Conservation (phyloP, 2,888 invertebrate species). For the Fissipunctia ypsillon region DNA sequence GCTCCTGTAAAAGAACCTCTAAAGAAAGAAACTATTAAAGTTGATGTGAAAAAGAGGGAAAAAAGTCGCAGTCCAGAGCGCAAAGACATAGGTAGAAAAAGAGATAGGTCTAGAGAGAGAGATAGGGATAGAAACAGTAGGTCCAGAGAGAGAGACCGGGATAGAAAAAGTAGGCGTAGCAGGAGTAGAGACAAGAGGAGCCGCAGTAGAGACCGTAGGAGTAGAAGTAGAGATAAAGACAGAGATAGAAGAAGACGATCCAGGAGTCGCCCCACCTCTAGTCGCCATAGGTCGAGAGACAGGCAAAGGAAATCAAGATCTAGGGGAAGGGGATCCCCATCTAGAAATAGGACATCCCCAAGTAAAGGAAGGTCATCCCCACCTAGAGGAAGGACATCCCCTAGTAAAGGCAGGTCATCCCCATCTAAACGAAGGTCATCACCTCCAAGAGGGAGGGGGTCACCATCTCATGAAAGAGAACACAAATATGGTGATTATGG, state of each 20-base stretch:
- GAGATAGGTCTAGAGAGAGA: slow-evolving; percentile 71
- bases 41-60: slow-evolving; percentile 73
- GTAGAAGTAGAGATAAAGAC: slow-evolving; percentile 75
- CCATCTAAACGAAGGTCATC: slow-evolving; percentile 68
- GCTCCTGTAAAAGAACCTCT: slow-evolving; percentile 68
- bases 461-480: slow-evolving; percentile 72
- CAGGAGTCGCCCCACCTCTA: slow-evolving; percentile 68
- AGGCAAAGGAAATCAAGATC: slow-evolving; percentile 71
- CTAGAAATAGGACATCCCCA: slow-evolving; percentile 73
- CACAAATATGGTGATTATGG: slow-evolving; percentile 77
- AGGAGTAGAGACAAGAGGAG: slow-evolving; percentile 71
- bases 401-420: slow-evolving; percentile 72
- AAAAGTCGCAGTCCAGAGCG: slow-evolving; percentile 75
- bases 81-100: slow-evolving; percentile 74
- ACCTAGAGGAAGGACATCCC: slow-evolving; percentile 72
- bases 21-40: slow-evolving; percentile 71
- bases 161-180: slow-evolving; percentile 66
- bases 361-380: slow-evolving; percentile 74
- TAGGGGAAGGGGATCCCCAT: slow-evolving; percentile 71
- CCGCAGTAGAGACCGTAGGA: slow-evolving; percentile 71
- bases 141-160: slow-evolving; percentile 71
- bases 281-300: slow-evolving; percentile 55
- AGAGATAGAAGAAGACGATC: slow-evolving; percentile 74
- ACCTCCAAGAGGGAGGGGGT: slow-evolving; percentile 73
- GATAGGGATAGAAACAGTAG: slow-evolving; percentile 69